These are phyloP conservation scores for Heteractis magnifica DNA, from an alignment of 92 coral and sea anemone species.

Conservation along the genomic window DNA sequence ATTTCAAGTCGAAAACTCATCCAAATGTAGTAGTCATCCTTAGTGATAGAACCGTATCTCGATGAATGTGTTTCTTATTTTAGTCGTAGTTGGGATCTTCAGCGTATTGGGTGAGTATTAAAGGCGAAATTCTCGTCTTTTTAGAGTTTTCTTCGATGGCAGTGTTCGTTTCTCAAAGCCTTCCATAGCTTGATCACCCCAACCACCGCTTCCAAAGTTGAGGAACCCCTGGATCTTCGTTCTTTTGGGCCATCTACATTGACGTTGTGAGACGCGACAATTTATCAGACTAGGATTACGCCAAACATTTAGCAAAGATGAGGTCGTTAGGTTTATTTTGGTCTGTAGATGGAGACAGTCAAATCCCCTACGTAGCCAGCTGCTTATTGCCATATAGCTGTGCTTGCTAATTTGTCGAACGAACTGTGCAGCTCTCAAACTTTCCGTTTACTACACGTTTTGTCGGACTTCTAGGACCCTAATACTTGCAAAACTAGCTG, in stretches of 20 bases:
- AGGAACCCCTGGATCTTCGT: conserved; percentile 4
- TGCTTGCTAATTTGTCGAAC: conserved; percentile 22
- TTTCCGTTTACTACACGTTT: conserved; percentile 7
- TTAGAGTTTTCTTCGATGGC: neutral
- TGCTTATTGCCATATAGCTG: conserved; percentile 19
- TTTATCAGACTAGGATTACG: conserved; percentile 17
- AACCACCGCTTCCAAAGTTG: neutral
- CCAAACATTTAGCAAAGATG: conserved; percentile 26
- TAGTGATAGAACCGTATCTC: conserved; percentile 28
- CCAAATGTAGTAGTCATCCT: conserved; percentile 37
- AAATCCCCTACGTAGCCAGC: conserved; percentile 16
- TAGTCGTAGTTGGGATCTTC: conserved; percentile 16
- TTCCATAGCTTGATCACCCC: neutral
- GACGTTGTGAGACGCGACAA: conserved; percentile 10
- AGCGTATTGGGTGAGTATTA: conserved; percentile 32
- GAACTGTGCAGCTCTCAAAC: neutral
- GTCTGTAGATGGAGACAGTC: conserved; percentile 1
- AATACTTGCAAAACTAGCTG: conserved; percentile 16
- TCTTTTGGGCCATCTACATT: neutral
- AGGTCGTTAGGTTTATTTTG: conserved; percentile 30
- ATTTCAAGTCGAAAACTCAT: conserved; percentile 22
- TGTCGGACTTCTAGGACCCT: conserved; percentile 24
- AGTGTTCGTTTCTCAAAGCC: neutral
- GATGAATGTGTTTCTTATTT: conserved; percentile 29
- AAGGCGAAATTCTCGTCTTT: neutral